Evolutionary conservation across 2,797 vertebrate species (phyloP), one percentile per base, ranked within the genome.

Genomic region (Cercopithecus hamlyni): DNA sequence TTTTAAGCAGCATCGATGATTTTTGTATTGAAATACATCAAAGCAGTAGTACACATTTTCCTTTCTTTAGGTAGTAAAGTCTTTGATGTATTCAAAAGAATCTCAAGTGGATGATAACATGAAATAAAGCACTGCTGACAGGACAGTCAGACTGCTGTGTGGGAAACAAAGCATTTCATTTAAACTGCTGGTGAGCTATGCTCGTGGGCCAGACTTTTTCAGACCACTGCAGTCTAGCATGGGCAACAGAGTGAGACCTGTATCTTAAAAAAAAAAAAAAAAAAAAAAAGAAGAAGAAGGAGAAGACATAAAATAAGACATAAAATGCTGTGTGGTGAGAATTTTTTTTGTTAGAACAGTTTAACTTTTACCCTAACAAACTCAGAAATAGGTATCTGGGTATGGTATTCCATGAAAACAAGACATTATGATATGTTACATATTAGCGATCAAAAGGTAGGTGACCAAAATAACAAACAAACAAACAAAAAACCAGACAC

Each of bases 301-400:
- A 19, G 50, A 50, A 50, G 13, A 48, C 45, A 48, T 48, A 48
- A 48, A 48, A 48, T 48, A 48, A 50, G 50, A 19, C 50, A 33
- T 17, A 64, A 64, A 33, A 30, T 45, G 6, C 70, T 91, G 41
- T 80, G 10, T 48, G 26, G 20, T 36, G 22, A 20, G 45, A 26
- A n/a, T 92, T 30, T 14, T 70, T 79, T 45, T 33, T 41, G 14
- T 50, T 70, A 41, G 72, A 39, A 77, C 19, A 70, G 26, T 45
- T 86, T 73, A 76, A 36, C 12, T 6, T 72, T 83, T 76, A 48
- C 2, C n/a, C 36, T 55, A 90, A 36, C 45, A 64, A 64, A 84
- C 79, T 82, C 41, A 93, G 57, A 93, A 76, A 61, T 24, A n/a
- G 27, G 14, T 83, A 58, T n/a, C 58, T 89, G 43, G 72, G 30